Conservation (phyloP, 2,888 invertebrate species). For the Melanargia galathea region DNA sequence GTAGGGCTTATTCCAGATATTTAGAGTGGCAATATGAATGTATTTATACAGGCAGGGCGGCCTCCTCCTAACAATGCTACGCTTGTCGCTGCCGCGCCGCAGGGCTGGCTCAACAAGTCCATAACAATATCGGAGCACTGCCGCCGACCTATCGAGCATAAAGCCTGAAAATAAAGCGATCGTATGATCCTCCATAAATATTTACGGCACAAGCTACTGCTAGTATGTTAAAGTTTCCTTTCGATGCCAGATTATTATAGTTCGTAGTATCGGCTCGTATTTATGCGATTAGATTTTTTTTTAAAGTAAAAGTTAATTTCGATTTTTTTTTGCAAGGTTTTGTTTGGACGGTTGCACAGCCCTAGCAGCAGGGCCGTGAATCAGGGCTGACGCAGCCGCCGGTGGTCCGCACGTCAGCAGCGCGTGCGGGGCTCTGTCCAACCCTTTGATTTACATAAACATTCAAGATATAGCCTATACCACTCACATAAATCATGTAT, state of each 20-base stretch:
- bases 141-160: conserved; percentile 16
- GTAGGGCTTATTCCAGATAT: conserved; percentile 52
- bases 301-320: not conserved
- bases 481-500: conserved; percentile 21
- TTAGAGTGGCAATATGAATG: conserved; percentile 82
- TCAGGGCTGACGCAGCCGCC: conserved; percentile 76
- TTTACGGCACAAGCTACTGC: conserved; percentile 6
- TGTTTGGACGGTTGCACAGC: conserved; percentile 46
- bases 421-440: conserved; percentile 72
- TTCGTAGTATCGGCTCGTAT: not conserved
- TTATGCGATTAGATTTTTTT: no score
- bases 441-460: conserved; percentile 73
- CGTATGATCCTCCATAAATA: conserved; percentile 17
- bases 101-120: conserved; percentile 60
- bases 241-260: not conserved
- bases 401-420: conserved; percentile 76
- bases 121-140: conserved; percentile 31
- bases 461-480: conserved; percentile 36
- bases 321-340: not conserved
- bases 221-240: not conserved
- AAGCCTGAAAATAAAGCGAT: conserved; percentile 28
- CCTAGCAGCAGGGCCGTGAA: conserved; percentile 68
- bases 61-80: conserved; percentile 79
- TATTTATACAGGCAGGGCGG: conserved; percentile 81
- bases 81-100: conserved; percentile 70